Evolutionary conservation across 2,888 invertebrate genomes (phyloP).

Genomic region (Phyto melanocephala): DNA sequence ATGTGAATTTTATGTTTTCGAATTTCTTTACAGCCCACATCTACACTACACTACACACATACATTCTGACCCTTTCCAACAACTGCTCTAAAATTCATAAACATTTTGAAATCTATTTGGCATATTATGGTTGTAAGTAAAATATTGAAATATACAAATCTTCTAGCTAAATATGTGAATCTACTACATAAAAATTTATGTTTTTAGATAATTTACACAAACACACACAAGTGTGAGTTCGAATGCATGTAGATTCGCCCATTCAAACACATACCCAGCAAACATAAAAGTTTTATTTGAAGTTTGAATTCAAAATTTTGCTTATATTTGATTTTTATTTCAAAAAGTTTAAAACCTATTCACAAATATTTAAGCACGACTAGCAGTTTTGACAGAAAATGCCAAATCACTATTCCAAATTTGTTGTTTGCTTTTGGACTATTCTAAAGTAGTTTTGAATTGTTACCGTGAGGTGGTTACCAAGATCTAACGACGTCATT

Average conservation of each 20-base stretch:
- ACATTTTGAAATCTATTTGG: slow-evolving; percentile 32
- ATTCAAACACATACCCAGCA: background rate
- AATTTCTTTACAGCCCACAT: background rate
- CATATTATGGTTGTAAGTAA: slow-evolving; percentile 16
- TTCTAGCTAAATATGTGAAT: slow-evolving; percentile 1
- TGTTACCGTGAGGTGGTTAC: too few relatives aligned
- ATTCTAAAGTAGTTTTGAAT: too few relatives aligned
- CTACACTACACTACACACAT: background rate
- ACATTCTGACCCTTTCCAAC: background rate
- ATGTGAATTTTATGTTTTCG: background rate
- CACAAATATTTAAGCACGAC: too few relatives aligned
- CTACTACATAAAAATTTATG: background rate
- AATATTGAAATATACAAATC: slow-evolving; percentile 23
- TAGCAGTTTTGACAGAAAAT: too few relatives aligned
- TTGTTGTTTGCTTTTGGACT: too few relatives aligned
- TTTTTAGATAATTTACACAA: slow-evolving; percentile 13
- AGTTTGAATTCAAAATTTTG: too few relatives aligned
- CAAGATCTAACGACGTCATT: too few relatives aligned
- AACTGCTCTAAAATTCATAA: slow-evolving; percentile 35
- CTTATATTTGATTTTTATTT: too few relatives aligned
- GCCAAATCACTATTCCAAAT: too few relatives aligned
- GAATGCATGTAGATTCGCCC: background rate
- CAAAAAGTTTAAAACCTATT: too few relatives aligned
- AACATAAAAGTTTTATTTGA: too few relatives aligned
- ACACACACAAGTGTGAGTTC: background rate